Evolutionary conservation across 2,888 invertebrate genomes (phyloP).

Genomic region (Plebejus anna): DNA sequence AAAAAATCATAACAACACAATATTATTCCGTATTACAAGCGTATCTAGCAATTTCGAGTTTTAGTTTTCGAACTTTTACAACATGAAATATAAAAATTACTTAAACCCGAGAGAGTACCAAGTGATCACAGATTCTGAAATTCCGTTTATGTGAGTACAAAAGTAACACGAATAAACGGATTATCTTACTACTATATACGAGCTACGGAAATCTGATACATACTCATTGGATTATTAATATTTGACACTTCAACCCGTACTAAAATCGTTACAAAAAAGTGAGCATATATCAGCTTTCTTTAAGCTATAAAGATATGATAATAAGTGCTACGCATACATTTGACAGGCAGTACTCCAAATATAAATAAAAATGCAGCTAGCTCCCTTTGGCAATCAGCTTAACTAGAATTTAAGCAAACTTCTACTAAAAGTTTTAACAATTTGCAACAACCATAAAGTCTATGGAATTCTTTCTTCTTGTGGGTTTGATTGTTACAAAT

Average conservation of each 20-base stretch:
- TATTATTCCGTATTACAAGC: constrained; percentile 48
- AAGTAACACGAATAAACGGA: constrained; percentile 67
- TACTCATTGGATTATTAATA: constrained; percentile 47
- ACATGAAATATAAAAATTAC: constrained; percentile 68
- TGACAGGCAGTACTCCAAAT: constrained; percentile 61
- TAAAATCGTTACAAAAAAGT: constrained; percentile 35
- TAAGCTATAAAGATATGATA: constrained; percentile 60
- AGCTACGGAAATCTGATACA: constrained; percentile 61
- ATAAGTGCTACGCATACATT: constrained; percentile 51
- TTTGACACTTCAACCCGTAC: constrained; percentile 20
- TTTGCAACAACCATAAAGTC: not conserved
- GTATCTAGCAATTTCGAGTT: constrained; percentile 57
- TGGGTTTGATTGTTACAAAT: not conserved
- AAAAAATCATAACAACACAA: constrained; percentile 42
- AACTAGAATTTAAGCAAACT: constrained; percentile 42
- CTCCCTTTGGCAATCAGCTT: constrained; percentile 68
- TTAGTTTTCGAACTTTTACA: constrained; percentile 52
- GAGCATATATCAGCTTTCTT: constrained; percentile 67
- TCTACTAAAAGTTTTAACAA: constrained; percentile 43
- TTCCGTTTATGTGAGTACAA: constrained; percentile 69
- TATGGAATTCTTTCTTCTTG: not conserved
- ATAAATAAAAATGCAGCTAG: constrained; percentile 66
- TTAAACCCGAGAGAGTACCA: constrained; percentile 78
- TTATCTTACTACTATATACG: constrained; percentile 59
- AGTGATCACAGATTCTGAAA: constrained; percentile 78